A percentile compares a stretch with the other conserved stretches of the same genome.
Conservation (phyloP, 1,140 invertebrate genomes). For the Pogonus chalceus region DNA sequence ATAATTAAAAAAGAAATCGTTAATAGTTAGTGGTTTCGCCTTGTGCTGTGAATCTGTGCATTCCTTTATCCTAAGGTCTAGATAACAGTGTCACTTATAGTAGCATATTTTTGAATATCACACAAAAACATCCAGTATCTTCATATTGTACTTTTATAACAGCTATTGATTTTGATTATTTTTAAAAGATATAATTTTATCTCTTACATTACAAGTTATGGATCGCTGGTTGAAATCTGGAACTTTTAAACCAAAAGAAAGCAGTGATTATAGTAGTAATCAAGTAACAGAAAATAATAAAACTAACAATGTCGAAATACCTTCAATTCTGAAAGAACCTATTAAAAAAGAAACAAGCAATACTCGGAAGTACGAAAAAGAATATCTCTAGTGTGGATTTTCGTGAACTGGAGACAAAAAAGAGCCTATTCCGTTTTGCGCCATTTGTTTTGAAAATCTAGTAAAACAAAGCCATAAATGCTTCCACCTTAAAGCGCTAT, state of each 20-base stretch:
- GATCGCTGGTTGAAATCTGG: slow-evolving; percentile 11
- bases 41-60: no score
- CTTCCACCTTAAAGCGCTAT: slow-evolving; percentile 10
- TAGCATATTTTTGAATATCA: no score
- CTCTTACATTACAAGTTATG: slow-evolving; percentile 6
- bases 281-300: slow-evolving; percentile 4
- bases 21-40: no score
- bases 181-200: no score
- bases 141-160: no score
- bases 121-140: no score
- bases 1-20: no score
- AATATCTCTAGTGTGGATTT: slow-evolving; percentile 9
- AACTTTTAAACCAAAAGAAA: slow-evolving; percentile 9
- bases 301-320: no score
- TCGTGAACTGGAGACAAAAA: slow-evolving; percentile 10
- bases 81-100: no score
- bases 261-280: slow-evolving; percentile 9
- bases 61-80: no score
- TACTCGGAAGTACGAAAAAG: slow-evolving; percentile 9
- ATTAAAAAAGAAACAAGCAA: slow-evolving; percentile 7
- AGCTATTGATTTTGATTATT: no score
- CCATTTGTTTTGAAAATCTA: slow-evolving; percentile 11
- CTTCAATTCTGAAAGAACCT: slow-evolving; percentile 11
- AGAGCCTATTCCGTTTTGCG: slow-evolving; percentile 11
- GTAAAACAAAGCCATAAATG: slow-evolving; percentile 11